Conservation (phyloP, 2,888 invertebrate species). For the Ommatoiulus sabulosus region DNA sequence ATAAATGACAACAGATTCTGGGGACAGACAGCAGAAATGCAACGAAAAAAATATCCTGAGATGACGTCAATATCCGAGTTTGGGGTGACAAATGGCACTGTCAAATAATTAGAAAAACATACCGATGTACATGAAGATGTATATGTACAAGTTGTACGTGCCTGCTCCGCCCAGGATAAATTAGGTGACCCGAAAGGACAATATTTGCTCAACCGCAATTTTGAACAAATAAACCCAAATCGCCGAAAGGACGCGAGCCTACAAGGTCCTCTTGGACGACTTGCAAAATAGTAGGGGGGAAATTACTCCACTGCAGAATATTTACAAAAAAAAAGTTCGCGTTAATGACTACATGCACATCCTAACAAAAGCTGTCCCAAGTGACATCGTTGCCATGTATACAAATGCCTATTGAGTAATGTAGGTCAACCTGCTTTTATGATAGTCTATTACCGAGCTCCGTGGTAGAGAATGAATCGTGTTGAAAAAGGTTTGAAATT, state of each 20-base stretch:
- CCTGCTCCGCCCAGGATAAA: not conserved
- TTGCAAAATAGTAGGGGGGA: not conserved
- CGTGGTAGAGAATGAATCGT: too few species aligned
- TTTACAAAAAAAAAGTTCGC: not conserved
- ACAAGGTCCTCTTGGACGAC: not conserved
- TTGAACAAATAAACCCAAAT: not conserved
- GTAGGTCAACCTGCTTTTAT: slow-evolving; percentile 9
- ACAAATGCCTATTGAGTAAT: not conserved
- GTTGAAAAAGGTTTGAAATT: not conserved
- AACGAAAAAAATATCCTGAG: not conserved
- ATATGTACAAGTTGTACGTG: not conserved
- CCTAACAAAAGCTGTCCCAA: not conserved
- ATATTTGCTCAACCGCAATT: not conserved
- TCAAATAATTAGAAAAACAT: slow-evolving; percentile 6
- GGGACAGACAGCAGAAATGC: not conserved
- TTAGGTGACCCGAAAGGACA: not conserved
- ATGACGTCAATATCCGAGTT: not conserved
- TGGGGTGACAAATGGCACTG: not conserved
- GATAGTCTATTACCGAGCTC: not conserved
- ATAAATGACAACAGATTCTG: not conserved
- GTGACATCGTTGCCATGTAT: not conserved
- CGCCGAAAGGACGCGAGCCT: not conserved
- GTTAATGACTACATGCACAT: not conserved
- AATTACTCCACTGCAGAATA: not conserved
- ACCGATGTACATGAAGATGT: not conserved